A percentile compares a stretch with the other conserved stretches of the same genome.
These are phyloP conservation scores for Diaprepes abbreviatus DNA, from an alignment of 2,888 invertebrate species.

Conservation along the genomic window DNA sequence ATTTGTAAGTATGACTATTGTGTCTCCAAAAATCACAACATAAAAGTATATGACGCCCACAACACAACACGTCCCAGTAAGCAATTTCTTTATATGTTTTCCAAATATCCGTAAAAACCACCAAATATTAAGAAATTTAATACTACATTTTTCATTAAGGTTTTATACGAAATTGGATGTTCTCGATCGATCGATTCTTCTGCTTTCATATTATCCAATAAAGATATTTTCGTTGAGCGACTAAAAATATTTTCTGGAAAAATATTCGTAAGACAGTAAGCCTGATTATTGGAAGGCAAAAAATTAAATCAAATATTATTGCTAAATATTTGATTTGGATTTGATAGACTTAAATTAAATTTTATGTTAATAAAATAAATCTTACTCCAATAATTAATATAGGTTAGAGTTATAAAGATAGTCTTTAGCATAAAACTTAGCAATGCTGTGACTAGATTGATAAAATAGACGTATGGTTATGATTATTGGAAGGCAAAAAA, in stretches of 20 bases:
- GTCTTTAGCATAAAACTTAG: no score
- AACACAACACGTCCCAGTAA: not conserved
- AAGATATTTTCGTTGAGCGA: constrained; percentile 10
- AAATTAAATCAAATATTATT: not conserved
- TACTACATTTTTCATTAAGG: constrained; percentile 10
- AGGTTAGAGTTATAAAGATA: no score
- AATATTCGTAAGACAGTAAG: constrained; percentile 5
- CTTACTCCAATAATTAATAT: no score
- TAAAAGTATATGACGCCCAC: not conserved
- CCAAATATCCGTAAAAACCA: not conserved
- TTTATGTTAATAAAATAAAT: no score
- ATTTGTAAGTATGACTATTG: no score
- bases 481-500: not conserved
- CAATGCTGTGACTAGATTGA: no score
- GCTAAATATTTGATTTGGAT: not conserved
- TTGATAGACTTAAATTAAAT: not conserved
- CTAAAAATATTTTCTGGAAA: constrained; percentile 6
- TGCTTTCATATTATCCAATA: constrained; percentile 10
- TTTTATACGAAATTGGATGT: constrained; percentile 10
- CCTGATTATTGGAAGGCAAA: not conserved
- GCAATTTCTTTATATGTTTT: not conserved
- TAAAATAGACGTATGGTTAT: no score
- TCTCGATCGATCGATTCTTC: constrained; percentile 3
- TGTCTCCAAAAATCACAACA: no score
- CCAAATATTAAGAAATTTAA: constrained; percentile 3